Evolutionary conservation across 2,797 vertebrate species (phyloP).

Genomic region (Pelochelys cantorii): DNA sequence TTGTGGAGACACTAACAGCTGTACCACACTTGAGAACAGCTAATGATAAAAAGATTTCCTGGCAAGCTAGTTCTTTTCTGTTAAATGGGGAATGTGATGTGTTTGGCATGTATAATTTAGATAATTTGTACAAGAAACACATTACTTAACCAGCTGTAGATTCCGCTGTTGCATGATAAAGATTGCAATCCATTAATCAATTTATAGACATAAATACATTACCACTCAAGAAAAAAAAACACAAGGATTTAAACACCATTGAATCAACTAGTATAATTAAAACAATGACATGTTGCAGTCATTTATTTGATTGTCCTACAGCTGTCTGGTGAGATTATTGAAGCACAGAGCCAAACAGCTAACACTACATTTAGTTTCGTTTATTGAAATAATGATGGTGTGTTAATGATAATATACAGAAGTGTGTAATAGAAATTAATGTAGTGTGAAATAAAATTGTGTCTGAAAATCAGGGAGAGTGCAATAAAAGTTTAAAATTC

Average conservation of each 20-base stretch:
- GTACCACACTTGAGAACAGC: slow-evolving; percentile 32
- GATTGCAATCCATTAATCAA: slow-evolving; percentile 65
- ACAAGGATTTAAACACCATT: slow-evolving; percentile 41
- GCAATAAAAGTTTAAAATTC: slow-evolving; percentile 46
- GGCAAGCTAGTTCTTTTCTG: slow-evolving; percentile 54
- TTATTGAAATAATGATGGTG: slow-evolving; percentile 72
- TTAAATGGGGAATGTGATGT: slow-evolving; percentile 48
- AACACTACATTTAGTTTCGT: slow-evolving; percentile 67
- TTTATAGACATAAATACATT: slow-evolving; percentile 59
- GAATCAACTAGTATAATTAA: slow-evolving; percentile 75
- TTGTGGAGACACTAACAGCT: slow-evolving; percentile 28
- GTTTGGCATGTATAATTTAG: slow-evolving; percentile 55
- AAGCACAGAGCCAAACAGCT: slow-evolving; percentile 57
- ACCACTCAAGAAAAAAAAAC: slow-evolving; percentile 42
- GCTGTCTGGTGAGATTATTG: slow-evolving; percentile 59
- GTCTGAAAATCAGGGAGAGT: slow-evolving; percentile 62
- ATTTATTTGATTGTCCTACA: slow-evolving; percentile 63
- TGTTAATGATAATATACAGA: slow-evolving; percentile 74
- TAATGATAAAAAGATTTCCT: slow-evolving; percentile 66
- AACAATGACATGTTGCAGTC: slow-evolving; percentile 46
- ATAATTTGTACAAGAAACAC: slow-evolving; percentile 68
- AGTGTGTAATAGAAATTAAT: slow-evolving; percentile 78
- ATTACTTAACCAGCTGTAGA: slow-evolving; percentile 56
- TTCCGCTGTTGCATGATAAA: slow-evolving; percentile 52
- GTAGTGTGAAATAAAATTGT: slow-evolving; percentile 78